phyloP scores from a whole-genome alignment of 2,888 invertebrate species.

The Encarsia formosa region DNA sequence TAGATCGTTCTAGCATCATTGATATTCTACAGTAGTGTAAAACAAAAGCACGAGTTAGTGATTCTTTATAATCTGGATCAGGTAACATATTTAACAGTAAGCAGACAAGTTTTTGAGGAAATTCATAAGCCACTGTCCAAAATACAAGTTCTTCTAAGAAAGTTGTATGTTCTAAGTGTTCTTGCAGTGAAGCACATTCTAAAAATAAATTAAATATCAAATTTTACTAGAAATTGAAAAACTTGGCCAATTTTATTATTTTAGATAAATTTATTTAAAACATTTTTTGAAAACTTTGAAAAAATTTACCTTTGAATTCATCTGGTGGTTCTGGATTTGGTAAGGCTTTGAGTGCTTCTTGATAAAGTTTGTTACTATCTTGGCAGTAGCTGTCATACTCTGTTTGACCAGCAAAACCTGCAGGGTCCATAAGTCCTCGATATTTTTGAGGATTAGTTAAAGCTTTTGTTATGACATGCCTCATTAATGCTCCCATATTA shows the following conservation, averaged over 20 bases:
- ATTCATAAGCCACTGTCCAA: conserved; percentile 97
- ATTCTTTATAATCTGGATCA: conserved; percentile 91
- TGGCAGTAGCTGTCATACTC: conserved; percentile 71
- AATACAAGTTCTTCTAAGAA: conserved; percentile 93
- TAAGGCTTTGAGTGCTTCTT: conserved; percentile 75
- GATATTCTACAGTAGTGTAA: conserved; percentile 94
- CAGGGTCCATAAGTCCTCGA: conserved; percentile 44
- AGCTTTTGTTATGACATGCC: conserved; percentile 85
- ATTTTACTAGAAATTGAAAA: conserved; percentile 1
- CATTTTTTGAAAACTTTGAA: not conserved
- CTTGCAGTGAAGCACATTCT: conserved; percentile 74
- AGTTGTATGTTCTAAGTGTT: conserved; percentile 75
- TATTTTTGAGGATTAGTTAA: conserved; percentile 75
- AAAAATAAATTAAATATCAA: conserved; percentile 5
- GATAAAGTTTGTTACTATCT: conserved; percentile 71
- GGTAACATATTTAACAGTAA: conserved; percentile 92
- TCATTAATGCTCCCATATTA: conserved; percentile 95
- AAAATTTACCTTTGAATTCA: conserved; percentile 62
- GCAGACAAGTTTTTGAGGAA: conserved; percentile 95
- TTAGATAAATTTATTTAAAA: not conserved
- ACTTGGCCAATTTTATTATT: not conserved
- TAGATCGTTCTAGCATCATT: conserved; percentile 79
- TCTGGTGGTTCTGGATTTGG: conserved; percentile 70
- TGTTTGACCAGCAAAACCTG: conserved; percentile 50
- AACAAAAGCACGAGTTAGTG: conserved; percentile 90